Conservation (phyloP, 2,888 invertebrate species). For the Meandrusa payeni region DNA sequence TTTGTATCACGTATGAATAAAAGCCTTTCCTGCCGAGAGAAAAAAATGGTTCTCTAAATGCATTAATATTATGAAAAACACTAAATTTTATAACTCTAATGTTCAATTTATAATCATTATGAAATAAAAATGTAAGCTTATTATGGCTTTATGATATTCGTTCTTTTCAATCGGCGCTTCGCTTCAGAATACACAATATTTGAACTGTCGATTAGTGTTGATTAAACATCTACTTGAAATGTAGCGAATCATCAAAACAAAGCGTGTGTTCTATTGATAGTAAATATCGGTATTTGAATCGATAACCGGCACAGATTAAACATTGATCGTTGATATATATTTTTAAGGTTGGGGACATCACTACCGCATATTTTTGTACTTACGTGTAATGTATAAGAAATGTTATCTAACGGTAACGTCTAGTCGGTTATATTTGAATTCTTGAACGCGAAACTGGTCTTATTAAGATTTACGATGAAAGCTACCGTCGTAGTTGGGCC, state of each 20-base stretch:
- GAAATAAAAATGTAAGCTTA: no score
- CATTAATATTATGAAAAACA: no score
- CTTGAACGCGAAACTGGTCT: no score
- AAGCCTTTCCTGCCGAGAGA: no score
- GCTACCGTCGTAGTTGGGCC: no score
- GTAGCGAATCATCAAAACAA: conserved; percentile 62
- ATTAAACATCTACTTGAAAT: conserved; percentile 48
- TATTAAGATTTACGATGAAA: no score
- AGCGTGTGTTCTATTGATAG: conserved; percentile 41
- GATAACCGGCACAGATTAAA: conserved; percentile 38
- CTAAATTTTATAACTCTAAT: no score
- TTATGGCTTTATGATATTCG: no score
- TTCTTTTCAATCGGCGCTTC: conserved; percentile 20
- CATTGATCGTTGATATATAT: conserved; percentile 12
- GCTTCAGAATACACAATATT: conserved; percentile 44
- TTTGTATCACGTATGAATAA: no score
- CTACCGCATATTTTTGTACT: conserved; percentile 17
- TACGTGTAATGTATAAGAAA: conserved; percentile 15
- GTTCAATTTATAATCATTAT: no score
- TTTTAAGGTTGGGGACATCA: conserved; percentile 12
- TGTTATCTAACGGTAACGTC: conserved; percentile 21
- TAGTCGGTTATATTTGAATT: no score
- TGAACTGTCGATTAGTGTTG: conserved; percentile 49
- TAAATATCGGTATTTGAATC: conserved; percentile 46
- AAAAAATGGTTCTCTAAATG: no score